These are phyloP conservation scores for Tachuris rubrigastra DNA, from an alignment of 2,113 vertebrate genomes.

Conservation along the genomic window DNA sequence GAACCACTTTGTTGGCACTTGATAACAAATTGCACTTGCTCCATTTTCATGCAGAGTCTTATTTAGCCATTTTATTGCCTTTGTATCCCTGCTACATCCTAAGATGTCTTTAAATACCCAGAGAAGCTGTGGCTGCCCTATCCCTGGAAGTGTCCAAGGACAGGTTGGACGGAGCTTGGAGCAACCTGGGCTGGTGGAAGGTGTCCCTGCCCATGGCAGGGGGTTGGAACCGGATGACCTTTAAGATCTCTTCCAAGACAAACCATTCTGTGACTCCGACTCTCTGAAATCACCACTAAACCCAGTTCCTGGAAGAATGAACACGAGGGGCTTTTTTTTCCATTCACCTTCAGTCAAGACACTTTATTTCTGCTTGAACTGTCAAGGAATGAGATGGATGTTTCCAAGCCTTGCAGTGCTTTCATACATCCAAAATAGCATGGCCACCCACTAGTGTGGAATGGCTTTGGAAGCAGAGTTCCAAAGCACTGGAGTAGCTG, in stretches of 20 bases:
- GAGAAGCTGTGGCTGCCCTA: background rate
- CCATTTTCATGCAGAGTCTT: background rate
- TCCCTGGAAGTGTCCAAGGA: background rate
- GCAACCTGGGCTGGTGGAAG: background rate
- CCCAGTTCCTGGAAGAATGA: background rate
- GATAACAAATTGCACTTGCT: background rate
- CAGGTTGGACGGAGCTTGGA: background rate
- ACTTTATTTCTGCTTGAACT: background rate
- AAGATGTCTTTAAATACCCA: background rate
- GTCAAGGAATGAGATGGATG: background rate
- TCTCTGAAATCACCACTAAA: background rate
- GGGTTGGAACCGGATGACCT: background rate
- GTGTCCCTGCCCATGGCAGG: background rate
- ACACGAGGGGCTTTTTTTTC: fast-evolving
- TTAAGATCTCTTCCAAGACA: background rate
- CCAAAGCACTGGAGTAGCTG: background rate
- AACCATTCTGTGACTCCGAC: background rate
- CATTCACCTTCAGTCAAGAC: background rate
- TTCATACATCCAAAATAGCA: background rate
- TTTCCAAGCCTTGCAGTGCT: background rate
- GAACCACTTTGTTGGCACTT: background rate
- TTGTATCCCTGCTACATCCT: background rate
- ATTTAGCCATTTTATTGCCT: background rate
- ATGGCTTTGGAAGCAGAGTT: background rate
- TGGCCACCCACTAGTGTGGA: background rate